Base-by-base conservation (phyloP, 1,140 invertebrate genomes). In the Antheraea pernyi region DNA sequence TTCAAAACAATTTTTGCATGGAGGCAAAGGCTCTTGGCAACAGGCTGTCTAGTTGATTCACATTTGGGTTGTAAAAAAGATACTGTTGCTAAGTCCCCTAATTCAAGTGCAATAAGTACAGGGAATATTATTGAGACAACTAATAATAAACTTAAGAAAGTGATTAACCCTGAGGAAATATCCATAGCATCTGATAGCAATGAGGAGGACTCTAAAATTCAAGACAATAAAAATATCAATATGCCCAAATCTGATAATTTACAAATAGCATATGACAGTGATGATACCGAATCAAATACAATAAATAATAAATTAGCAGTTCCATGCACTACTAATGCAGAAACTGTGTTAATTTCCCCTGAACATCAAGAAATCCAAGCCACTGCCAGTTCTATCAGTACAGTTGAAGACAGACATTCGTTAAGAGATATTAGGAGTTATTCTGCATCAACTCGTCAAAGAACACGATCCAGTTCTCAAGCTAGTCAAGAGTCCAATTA, bases 1-100 rank as follows among this genome's bases (percentile, higher is more conserved):
- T 92, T 89, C 68, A 88, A 92, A 79, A 92, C 89, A 69, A 91
- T 93, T 59, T 93, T 91, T 85, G 80, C 80, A 46, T 93, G 89
- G 91, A 77, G 91, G 36, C 88, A 93, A 70, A 78, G 81, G n/a
- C 79, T 93, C 19, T 61, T 93, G 9, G 69, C 71, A n/a, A 91
- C 85, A 65, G 92, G 92, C 7, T 93, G 92, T 74, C 79, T 93
- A 68, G 82, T 88, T 64, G 91, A 93, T 74, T 74, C 80, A 68
- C 92, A 93, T 78, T 59, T 86, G 46, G 42, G 61, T 36, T 0
- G 60, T 22, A 84, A 82, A 42, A 65, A 70, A 65, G 69, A 68
- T 70, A 65, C 59, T 9, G 65, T 64, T 39, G 62, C 59, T n/a
- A 73, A 70, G 36, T n/a, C 71, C 13, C 19, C 11, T 16, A 53